Conservation (phyloP, 2,797 vertebrate species). For the Argya squamiceps region DNA sequence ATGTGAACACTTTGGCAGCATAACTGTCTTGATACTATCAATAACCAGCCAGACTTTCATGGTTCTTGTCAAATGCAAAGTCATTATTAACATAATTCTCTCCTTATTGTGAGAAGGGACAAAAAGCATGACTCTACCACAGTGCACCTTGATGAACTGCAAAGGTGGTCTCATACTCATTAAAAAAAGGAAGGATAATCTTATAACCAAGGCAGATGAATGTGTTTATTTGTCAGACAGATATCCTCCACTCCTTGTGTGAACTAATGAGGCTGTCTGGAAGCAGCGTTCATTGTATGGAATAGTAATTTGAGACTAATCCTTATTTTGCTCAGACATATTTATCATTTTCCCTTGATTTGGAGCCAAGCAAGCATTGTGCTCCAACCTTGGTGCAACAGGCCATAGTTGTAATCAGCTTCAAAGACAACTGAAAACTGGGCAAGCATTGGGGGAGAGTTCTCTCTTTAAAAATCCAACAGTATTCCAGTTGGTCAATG, state of each 20-base stretch:
- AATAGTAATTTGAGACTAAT: background rate
- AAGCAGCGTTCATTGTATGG: background rate
- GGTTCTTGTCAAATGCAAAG: background rate
- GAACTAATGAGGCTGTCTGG: background rate
- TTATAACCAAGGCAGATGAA: background rate
- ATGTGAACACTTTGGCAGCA: background rate
- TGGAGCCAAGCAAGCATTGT: background rate
- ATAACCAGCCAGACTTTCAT: background rate
- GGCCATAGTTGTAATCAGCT: background rate
- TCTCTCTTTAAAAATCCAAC: background rate
- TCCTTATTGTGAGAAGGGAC: background rate
- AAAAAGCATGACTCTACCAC: background rate
- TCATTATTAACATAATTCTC: background rate
- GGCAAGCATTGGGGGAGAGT: background rate
- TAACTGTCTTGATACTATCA: background rate
- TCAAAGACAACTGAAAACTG: background rate
- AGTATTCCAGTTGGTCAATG: background rate
- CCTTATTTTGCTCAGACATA: background rate
- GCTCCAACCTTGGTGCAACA: background rate
- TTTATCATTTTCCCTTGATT: background rate
- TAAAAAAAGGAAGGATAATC: background rate
- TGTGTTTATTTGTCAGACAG: background rate
- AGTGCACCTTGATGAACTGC: background rate
- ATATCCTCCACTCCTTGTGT: background rate
- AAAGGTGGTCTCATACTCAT: background rate